phyloP scores from a whole-genome alignment of 2,113 vertebrate species.

The Merops nubicus region DNA sequence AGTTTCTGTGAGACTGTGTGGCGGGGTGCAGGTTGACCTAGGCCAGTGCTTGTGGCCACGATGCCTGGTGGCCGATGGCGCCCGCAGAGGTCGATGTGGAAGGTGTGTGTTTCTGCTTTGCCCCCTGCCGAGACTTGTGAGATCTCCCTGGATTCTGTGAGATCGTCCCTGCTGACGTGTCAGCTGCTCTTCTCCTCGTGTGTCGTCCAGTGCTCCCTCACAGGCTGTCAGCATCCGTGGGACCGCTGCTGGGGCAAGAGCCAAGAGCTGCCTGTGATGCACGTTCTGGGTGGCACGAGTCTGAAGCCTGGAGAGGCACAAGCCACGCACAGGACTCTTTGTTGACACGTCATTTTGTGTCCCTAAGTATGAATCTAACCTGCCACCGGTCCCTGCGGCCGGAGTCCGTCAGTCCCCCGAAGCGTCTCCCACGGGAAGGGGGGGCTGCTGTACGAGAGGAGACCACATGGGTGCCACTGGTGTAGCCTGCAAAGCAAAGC shows the following conservation, averaged over 20 bases:
- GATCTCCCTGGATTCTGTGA: neutral
- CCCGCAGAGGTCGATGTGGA: neutral
- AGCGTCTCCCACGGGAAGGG: neutral
- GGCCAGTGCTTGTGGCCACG: neutral
- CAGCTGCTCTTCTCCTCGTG: neutral
- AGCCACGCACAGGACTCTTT: neutral
- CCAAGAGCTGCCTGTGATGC: accelerated
- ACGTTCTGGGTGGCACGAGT: accelerated
- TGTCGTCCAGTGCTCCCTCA: neutral
- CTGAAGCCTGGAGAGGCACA: neutral
- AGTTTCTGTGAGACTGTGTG: neutral
- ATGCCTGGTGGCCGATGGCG: neutral
- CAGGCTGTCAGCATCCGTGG: neutral
- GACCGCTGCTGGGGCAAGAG: neutral
- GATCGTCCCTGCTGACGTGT: neutral
- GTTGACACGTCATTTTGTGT: neutral
- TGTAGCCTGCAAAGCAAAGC: neutral
- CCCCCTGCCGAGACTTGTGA: neutral
- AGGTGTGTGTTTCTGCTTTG: neutral
- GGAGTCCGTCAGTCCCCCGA: neutral
- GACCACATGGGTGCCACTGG: neutral
- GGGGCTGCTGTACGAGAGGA: neutral
- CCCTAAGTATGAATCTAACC: neutral
- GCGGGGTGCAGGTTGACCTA: neutral
- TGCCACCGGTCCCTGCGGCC: neutral